Base-by-base conservation (phyloP, 2,797 vertebrate species). In the Gobio occitaniae region DNA sequence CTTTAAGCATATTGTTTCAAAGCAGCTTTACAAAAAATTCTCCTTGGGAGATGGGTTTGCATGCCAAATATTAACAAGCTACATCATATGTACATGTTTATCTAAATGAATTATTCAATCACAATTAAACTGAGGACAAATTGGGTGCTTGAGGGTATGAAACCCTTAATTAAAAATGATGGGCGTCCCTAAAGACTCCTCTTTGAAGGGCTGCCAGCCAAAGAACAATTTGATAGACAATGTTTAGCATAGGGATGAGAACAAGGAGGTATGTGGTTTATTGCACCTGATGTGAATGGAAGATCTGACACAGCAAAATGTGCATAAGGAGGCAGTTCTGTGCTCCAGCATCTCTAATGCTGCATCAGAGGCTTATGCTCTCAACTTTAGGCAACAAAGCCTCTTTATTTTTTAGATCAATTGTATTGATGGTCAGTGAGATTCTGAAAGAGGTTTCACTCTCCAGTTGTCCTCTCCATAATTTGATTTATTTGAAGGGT, bases 221-320 rank as follows among this genome's bases (percentile, higher is more conserved):
- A 59, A 38, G 47, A 75, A 70, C 75, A 68, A 61, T 78, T 70
- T 84, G 19, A 71, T 21, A 25, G 66, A 61, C 83, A 25, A n/a
- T 48, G 76, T 84, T 84, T 17, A 72, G 76, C 54, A 78, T 48
- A 66, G 41, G 25, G n/a, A 32, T 65, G 29, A 70, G 41, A 65
- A 65, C 69, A 79, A 36, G 70, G n/a, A 71, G 70, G 10, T 59
- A 19, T 78, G 63, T 41, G 44, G 47, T 29, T 56, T 36, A 47
- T 76, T 87, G 74, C 65, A 71, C 65, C 72, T 82, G 83, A 81
- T 71, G 59, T 81, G 74, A 71, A 87, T 61, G 44, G 77, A n/a
- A 82, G 41, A 87, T 82, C 83, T 85, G 83, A 85, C 83, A 87
- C 86, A 85, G 78, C 86, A 87, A 77, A 71, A 59, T 21, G 56